A percentile compares a stretch with the other conserved stretches of the same genome.
These are phyloP conservation scores for Todiramphus saurophagus DNA, from an alignment of 2,113 vertebrate species.

Conservation along the genomic window DNA sequence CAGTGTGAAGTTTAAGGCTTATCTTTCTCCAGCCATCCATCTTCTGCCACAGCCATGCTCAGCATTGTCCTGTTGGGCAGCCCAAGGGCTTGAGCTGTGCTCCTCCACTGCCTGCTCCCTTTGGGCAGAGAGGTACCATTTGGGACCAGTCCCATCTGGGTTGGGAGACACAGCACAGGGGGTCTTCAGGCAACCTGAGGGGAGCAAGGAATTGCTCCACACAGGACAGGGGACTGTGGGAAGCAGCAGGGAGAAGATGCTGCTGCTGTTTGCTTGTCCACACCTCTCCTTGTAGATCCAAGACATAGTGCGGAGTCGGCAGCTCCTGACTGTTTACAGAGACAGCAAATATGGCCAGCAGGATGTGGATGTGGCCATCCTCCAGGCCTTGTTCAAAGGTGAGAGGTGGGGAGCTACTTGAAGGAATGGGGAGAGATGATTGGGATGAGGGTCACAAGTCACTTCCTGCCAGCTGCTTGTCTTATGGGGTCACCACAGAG, in stretches of 20 bases:
- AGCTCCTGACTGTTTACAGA: conserved; percentile 89
- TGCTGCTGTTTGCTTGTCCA: not conserved
- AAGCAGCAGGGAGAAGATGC: not conserved
- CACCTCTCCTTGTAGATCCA: conserved; percentile 81
- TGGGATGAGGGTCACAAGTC: not conserved
- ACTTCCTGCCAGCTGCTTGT: not conserved
- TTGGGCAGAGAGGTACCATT: not conserved
- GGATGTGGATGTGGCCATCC: conserved; percentile 92
- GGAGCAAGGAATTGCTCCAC: not conserved
- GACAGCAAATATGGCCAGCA: conserved; percentile 82
- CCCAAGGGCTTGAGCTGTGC: not conserved
- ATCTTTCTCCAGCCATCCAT: rapidly evolving
- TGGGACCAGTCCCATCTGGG: rapidly evolving
- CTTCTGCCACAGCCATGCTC: not conserved
- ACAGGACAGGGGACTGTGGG: not conserved
- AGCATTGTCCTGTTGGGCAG: not conserved
- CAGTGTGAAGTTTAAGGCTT: rapidly evolving
- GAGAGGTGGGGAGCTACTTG: not conserved
- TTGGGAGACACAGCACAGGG: not conserved
- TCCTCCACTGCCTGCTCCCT: not conserved
- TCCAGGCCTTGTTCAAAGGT: conserved; percentile 96
- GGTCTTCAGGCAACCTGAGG: rapidly evolving
- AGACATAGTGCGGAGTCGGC: conserved; percentile 85
- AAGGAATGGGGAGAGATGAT: not conserved
- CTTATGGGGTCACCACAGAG: not conserved